phyloP scores from a whole-genome alignment of 2,888 invertebrate genomes.

The Drosophila tanythrix region DNA sequence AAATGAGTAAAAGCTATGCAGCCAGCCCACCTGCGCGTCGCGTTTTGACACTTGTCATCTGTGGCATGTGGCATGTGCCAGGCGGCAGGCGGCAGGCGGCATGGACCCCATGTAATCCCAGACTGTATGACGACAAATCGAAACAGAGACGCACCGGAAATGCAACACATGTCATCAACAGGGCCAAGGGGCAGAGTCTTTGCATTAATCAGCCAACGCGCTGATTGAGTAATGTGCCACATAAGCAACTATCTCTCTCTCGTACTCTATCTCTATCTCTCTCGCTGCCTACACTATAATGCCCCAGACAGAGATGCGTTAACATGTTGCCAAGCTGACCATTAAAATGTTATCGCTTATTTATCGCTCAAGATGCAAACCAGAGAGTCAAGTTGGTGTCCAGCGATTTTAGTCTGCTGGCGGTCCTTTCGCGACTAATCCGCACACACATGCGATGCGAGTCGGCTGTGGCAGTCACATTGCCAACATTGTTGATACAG shows the following conservation, averaged over 20 bases:
- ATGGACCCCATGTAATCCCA: conserved; percentile 17
- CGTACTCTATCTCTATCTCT: not conserved
- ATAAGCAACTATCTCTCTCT: not conserved
- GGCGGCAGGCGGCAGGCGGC: not conserved
- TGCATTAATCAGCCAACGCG: conserved; percentile 67
- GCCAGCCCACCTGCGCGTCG: conserved; percentile 58
- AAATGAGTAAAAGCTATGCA: conserved; percentile 62
- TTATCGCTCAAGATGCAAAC: conserved; percentile 56
- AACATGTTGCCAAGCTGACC: conserved; percentile 55
- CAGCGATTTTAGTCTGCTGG: conserved; percentile 45
- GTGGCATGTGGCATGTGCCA: conserved; percentile 35
- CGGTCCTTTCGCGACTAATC: conserved; percentile 50
- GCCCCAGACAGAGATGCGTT: conserved; percentile 29
- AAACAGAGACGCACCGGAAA: conserved; percentile 53
- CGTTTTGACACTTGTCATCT: conserved; percentile 74
- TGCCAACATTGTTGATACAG: conserved; percentile 62
- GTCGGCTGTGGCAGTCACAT: conserved; percentile 1
- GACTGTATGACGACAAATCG: conserved; percentile 65
- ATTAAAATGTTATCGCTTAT: conserved; percentile 77
- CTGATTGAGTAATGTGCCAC: conserved; percentile 69
- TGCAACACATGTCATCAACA: conserved; percentile 63
- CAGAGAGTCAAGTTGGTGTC: not conserved
- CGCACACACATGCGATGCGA: conserved; percentile 46
- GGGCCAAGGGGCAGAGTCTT: not conserved
- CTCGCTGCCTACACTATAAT: conserved; percentile 4